Conservation (phyloP, 2,888 invertebrate genomes). For the Andrena dorsata region DNA sequence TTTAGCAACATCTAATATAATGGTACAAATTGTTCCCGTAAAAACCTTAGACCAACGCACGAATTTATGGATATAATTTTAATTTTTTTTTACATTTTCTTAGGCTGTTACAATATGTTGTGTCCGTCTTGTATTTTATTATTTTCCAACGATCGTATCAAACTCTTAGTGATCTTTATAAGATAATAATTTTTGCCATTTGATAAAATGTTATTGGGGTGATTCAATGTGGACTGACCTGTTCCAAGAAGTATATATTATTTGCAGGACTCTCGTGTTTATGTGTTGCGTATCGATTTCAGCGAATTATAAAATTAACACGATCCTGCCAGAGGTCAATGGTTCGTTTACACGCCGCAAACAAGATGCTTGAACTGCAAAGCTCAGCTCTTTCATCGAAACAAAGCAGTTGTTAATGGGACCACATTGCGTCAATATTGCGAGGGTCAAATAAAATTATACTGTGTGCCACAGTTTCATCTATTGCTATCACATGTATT, state of each 20-base stretch:
- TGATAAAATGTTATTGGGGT: neutral
- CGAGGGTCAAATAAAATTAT: conserved; percentile 18
- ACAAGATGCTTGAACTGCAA: conserved; percentile 22
- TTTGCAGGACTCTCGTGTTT: neutral
- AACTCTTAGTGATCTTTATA: too few species aligned
- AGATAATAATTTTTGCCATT: too few species aligned
- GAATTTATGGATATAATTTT: too few species aligned
- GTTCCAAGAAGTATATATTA: neutral
- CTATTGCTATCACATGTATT: neutral
- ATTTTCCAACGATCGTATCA: too few species aligned
- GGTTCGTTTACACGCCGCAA: conserved; percentile 49
- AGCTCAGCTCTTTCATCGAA: conserved; percentile 37
- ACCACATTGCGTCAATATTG: conserved; percentile 20
- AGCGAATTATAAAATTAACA: conserved; percentile 36
- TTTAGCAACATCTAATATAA: too few species aligned
- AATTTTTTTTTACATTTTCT: too few species aligned
- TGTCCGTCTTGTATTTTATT: too few species aligned
- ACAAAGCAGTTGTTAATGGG: conserved; percentile 37
- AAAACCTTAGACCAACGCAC: too few species aligned
- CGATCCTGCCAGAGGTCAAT: conserved; percentile 32
- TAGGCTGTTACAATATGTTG: too few species aligned
- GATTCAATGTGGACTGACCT: neutral
- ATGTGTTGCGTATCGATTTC: conserved; percentile 19
- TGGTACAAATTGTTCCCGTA: too few species aligned
- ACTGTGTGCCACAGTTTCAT: neutral